Percentiles rank a stretch among this genome's conserved stretches.
phyloP scores from a whole-genome alignment of 2,113 vertebrate species.

The Spermophilus dauricus region DNA sequence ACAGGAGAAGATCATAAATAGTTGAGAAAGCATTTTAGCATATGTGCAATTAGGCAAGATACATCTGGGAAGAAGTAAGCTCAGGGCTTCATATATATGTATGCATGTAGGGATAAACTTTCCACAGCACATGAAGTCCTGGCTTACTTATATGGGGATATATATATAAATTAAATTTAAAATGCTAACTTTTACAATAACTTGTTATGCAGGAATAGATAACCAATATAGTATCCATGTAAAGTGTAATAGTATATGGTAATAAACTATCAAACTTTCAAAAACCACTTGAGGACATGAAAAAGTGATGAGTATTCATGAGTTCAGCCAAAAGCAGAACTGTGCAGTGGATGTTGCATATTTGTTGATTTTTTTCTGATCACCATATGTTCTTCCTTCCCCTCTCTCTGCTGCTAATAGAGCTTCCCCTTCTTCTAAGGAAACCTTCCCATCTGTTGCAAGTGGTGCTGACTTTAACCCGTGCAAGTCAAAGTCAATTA shows the following conservation, averaged over 20 bases:
- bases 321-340: slow-evolving; percentile 7
- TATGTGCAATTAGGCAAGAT: no score
- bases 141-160: no score
- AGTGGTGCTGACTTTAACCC: background rate
- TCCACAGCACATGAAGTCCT: no score
- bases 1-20: no score
- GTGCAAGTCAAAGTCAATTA: background rate
- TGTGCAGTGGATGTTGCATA: rapidly evolving
- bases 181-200: background rate
- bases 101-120: no score
- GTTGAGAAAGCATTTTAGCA: no score
- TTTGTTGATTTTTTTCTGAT: background rate
- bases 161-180: no score
- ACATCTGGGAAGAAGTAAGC: no score
- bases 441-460: background rate
- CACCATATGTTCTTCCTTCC: background rate
- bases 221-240: background rate
- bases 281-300: background rate
- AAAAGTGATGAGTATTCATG: background rate
- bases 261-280: background rate
- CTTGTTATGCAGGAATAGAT: background rate
- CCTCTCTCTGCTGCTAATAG: background rate
- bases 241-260: background rate
- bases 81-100: no score
- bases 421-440: background rate